Evolutionary conservation across 2,113 vertebrate genomes (phyloP).

Genomic region (Catharus minimus): DNA sequence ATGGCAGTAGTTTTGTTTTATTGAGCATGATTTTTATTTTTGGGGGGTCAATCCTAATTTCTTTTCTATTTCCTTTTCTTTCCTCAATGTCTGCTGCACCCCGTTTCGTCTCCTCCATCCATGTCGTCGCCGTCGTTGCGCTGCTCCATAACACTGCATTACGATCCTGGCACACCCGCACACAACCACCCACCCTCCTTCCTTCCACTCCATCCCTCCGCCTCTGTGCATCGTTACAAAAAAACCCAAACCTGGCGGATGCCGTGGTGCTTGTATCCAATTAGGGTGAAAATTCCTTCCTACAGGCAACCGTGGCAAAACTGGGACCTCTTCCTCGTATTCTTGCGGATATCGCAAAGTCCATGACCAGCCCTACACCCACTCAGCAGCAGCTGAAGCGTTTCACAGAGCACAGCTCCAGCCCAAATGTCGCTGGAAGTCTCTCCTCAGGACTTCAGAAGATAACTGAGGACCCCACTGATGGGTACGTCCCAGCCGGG

Average conservation of each 20-base stretch:
- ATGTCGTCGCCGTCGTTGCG: slow-evolving; percentile 83
- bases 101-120: slow-evolving; percentile 80
- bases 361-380: slow-evolving; percentile 84
- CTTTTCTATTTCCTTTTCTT: slow-evolving; percentile 87
- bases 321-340: slow-evolving; percentile 94
- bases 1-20: slow-evolving; percentile 81
- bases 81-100: slow-evolving; percentile 74
- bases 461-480: slow-evolving; percentile 90
- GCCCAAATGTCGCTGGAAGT: slow-evolving; percentile 88
- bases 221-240: slow-evolving; percentile 72
- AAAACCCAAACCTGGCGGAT: slow-evolving; percentile 54
- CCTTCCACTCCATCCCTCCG: slow-evolving; percentile 76
- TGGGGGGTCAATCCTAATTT: slow-evolving; percentile 82
- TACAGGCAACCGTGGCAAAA: slow-evolving; percentile 96
- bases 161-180: slow-evolving; percentile 79
- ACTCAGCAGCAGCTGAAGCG: slow-evolving; percentile 86
- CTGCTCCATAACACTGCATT: slow-evolving; percentile 88
- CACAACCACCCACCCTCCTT: slow-evolving; percentile 76
- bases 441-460: slow-evolving; percentile 92
- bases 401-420: slow-evolving; percentile 86
- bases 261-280: slow-evolving; percentile 81
- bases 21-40: slow-evolving; percentile 87
- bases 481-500: slow-evolving; percentile 77
- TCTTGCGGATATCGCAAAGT: slow-evolving; percentile 90
- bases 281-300: slow-evolving; percentile 99